Evolutionary conservation across 2,888 invertebrate species (phyloP).

Genomic region (Himalopsyche anomala): DNA sequence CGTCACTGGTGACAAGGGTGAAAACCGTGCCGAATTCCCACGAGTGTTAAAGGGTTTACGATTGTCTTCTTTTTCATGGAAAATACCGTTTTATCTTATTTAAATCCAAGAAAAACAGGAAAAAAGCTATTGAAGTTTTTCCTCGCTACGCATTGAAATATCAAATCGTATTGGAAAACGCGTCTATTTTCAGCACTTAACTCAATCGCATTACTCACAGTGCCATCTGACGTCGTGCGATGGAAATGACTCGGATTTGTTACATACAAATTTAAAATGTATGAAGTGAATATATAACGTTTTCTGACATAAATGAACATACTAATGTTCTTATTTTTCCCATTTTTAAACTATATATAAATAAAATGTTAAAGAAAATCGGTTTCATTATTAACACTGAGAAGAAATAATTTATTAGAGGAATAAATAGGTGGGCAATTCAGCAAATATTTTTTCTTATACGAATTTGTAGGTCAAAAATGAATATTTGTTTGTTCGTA

Average conservation of each 20-base stretch:
- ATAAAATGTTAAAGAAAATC: no score
- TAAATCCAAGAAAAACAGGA: conserved; percentile 61
- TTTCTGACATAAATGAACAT: not conserved
- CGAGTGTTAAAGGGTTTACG: conserved; percentile 64
- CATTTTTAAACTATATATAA: no score
- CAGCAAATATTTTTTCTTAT: no score
- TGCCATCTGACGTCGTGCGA: not conserved
- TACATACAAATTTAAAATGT: not conserved
- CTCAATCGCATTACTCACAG: conserved; percentile 15
- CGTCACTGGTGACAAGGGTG: conserved; percentile 64
- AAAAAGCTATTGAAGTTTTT: conserved; percentile 58
- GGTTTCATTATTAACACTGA: no score
- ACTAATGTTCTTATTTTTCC: no score
- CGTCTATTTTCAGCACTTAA: conserved; percentile 12
- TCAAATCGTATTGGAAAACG: conserved; percentile 25
- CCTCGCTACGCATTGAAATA: conserved; percentile 45
- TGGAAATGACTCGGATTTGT: not conserved
- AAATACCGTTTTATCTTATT: conserved; percentile 65
- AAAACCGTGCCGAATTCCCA: conserved; percentile 62
- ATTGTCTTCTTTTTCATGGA: conserved; percentile 54
- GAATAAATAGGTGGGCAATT: no score
- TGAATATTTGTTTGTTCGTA: no score
- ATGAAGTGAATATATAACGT: not conserved
- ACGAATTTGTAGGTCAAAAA: no score
- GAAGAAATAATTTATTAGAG: no score